Percentiles rank a stretch among this genome's conserved stretches.
Conservation (phyloP, 2,113 vertebrate genomes). For the Pagrus major region DNA sequence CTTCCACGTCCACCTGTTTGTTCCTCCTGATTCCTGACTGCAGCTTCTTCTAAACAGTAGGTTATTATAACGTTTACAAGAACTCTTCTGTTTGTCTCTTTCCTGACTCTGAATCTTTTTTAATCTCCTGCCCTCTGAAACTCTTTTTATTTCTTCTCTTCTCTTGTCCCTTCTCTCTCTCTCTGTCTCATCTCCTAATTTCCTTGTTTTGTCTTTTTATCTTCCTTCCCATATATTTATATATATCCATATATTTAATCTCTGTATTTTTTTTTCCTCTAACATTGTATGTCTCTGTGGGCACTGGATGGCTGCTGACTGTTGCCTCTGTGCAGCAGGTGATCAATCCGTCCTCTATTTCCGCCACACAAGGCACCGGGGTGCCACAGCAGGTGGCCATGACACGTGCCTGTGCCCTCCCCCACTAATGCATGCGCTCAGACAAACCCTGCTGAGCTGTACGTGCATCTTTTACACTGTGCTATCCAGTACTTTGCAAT, state of each 20-base stretch:
- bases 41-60: neutral
- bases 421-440: neutral
- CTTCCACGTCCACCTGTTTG: neutral
- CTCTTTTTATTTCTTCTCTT: neutral
- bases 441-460: constrained; percentile 7
- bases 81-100: neutral
- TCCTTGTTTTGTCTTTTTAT: neutral
- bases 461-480: neutral
- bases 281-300: constrained; percentile 28
- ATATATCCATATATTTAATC: neutral
- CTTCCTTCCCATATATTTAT: neutral
- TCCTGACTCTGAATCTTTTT: neutral
- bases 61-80: neutral
- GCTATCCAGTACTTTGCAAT: neutral
- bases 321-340: constrained; percentile 61
- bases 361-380: constrained; percentile 43
- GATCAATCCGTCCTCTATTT: constrained; percentile 54
- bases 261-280: constrained; percentile 7
- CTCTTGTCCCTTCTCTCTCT: neutral
- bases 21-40: neutral
- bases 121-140: neutral
- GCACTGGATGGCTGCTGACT: constrained; percentile 34
- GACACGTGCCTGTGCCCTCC: constrained; percentile 60
- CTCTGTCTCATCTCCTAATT: neutral
- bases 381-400: constrained; percentile 49